These are phyloP conservation scores for Pantala flavescens DNA, from an alignment of 1,140 invertebrate genomes.

Conservation along the genomic window DNA sequence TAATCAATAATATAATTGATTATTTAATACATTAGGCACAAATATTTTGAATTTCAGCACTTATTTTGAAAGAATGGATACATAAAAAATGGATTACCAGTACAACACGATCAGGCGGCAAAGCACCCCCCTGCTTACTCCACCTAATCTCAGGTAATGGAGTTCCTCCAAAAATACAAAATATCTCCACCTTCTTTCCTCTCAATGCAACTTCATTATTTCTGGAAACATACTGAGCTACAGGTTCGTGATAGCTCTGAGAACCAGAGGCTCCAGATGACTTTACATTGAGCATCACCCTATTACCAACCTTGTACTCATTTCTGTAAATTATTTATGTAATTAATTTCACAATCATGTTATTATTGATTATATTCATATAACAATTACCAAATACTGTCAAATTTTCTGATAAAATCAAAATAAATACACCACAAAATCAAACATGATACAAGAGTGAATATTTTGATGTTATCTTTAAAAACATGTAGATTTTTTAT, in stretches of 20 bases:
- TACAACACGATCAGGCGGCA: conserved; percentile 59
- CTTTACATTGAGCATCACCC: conserved; percentile 64
- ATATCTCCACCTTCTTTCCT: conserved; percentile 70
- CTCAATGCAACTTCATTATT: conserved; percentile 74
- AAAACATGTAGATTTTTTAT: no score
- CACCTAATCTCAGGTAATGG: conserved; percentile 49
- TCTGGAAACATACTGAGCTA: conserved; percentile 69
- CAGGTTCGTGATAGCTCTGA: conserved; percentile 65
- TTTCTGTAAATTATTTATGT: conserved; percentile 40
- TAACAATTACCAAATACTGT: not conserved
- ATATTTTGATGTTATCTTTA: no score
- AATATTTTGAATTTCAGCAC: no score
- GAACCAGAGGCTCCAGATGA: conserved; percentile 60
- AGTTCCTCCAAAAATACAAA: conserved; percentile 84
- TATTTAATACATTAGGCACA: no score
- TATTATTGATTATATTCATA: no score
- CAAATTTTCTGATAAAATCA: not conserved
- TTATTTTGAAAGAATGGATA: no score
- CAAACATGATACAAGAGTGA: no score
- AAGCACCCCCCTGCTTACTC: conserved; percentile 59
- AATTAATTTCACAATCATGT: no score
- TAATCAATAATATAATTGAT: no score
- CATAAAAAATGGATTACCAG: conserved; percentile 33
- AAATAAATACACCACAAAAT: no score
- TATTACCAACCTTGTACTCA: conserved; percentile 84